Evolutionary conservation across 2,797 vertebrate genomes (phyloP).

Genomic region (Bucorvus abyssinicus): DNA sequence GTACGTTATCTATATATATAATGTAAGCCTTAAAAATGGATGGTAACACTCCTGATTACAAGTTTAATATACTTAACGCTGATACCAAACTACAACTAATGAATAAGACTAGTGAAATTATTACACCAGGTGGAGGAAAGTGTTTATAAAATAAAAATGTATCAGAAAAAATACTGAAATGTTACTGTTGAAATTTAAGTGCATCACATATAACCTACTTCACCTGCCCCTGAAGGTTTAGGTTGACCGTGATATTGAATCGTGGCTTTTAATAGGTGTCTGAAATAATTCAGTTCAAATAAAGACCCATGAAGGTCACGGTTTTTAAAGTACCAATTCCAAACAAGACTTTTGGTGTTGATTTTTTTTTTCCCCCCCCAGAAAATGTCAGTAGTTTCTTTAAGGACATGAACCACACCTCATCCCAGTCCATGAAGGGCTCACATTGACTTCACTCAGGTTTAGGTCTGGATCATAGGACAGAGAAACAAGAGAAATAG

Average conservation of each 20-base stretch:
- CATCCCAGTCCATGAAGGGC: neutral
- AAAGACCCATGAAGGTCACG: neutral
- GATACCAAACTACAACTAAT: neutral
- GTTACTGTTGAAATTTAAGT: neutral
- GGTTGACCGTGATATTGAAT: neutral
- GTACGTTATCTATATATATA: neutral
- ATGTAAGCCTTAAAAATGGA: neutral
- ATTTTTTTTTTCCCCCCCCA: neutral
- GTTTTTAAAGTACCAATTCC: neutral
- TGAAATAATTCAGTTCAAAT: constrained; percentile 24
- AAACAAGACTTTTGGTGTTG: neutral
- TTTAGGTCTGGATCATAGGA: neutral
- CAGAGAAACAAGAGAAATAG: neutral
- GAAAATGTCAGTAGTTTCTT: neutral
- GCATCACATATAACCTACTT: neutral
- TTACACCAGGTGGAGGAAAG: neutral
- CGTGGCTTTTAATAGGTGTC: constrained; percentile 18
- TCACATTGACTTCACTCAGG: neutral
- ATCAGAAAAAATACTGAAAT: neutral
- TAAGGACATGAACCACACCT: neutral
- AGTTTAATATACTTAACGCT: neutral
- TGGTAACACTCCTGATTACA: neutral
- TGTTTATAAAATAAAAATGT: constrained; percentile 1
- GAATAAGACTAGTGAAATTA: constrained; percentile 2
- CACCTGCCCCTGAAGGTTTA: neutral